Base-by-base conservation (phyloP, 2,888 invertebrate species). In the Hecatera dysodea region DNA sequence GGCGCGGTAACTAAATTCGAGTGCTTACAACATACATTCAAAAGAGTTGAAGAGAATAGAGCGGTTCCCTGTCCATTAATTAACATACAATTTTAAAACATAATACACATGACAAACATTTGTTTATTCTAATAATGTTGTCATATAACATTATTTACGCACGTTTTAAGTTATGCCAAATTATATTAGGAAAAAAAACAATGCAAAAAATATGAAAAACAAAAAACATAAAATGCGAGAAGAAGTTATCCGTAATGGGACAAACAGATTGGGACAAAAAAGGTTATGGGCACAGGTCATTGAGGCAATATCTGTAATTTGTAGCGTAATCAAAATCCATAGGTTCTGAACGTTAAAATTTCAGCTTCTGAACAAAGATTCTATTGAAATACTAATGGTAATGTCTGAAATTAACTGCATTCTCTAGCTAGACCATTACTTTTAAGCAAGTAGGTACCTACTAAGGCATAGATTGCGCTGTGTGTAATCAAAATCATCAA, bases 1-100 rank as follows among this genome's bases (percentile, higher is more conserved):
- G 72, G 62, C 22, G 62, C 72, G 62, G 74, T 63, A 33, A 42
- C 52, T 22, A 62, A 71, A 71, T 36, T 44, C 61, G 52, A 61
- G 27, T 17, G 39, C 46, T 52, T 44, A 57, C 71, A 44, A 61
- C 27, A 39, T 52, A 19, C 55, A 44, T 27, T 44, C 33, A 48
- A 60, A 48, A 61, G 22, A 48, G 44, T 70, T 36, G 42, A 56
- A 17, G 19, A 39, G 24, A 29, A 52, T n/a, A 42, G 33, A 56
- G n/a, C n/a, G n/a, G n/a, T n/a, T n/a, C n/a, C n/a, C n/a, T n/a
- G n/a, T n/a, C n/a, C n/a, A n/a, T n/a, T n/a, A n/a, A n/a, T n/a
- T n/a, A n/a, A n/a, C n/a, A n/a, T n/a, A n/a, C n/a, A n/a, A n/a
- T n/a, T n/a, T n/a, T n/a, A n/a, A n/a, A n/a, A n/a, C n/a, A n/a